These are phyloP conservation scores for Mylabris phalerata DNA, from an alignment of 1,140 invertebrate species.

Conservation along the genomic window DNA sequence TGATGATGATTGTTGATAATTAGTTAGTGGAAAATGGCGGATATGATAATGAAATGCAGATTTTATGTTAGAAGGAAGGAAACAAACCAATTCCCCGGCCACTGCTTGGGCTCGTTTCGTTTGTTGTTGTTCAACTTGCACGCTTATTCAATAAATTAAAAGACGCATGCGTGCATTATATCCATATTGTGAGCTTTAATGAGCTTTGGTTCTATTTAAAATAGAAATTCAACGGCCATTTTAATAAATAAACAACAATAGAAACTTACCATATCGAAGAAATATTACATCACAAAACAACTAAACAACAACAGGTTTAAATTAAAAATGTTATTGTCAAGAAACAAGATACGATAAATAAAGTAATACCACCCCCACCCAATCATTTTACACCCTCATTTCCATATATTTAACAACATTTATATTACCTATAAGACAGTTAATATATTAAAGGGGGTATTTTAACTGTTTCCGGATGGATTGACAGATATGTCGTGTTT, in stretches of 20 bases:
- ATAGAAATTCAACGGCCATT: no score
- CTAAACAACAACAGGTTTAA: no score
- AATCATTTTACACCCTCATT: conserved; percentile 10
- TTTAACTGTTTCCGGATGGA: conserved; percentile 18
- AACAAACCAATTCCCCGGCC: conserved; percentile 28
- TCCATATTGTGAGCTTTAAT: conserved; percentile 22
- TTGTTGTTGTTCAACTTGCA: neutral
- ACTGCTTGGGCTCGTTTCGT: conserved; percentile 16
- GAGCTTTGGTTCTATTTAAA: conserved; percentile 13
- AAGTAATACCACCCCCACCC: conserved; percentile 5
- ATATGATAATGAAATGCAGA: conserved; percentile 24
- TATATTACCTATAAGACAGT: neutral
- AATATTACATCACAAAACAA: no score
- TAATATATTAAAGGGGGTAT: conserved; percentile 1
- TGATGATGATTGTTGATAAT: conserved; percentile 5
- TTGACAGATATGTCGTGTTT: conserved; percentile 28
- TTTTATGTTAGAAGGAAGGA: conserved; percentile 28
- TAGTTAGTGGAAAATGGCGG: conserved; percentile 18
- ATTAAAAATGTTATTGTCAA: no score
- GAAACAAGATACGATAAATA: neutral
- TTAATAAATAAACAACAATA: no score
- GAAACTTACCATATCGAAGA: no score
- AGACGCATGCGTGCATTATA: conserved; percentile 15
- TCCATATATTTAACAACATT: no score
- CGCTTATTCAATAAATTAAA: conserved; percentile 5